Evolutionary conservation across 2,888 invertebrate species (phyloP), one percentile per base, ranked within the genome.

Genomic region (Cantharis rufa): DNA sequence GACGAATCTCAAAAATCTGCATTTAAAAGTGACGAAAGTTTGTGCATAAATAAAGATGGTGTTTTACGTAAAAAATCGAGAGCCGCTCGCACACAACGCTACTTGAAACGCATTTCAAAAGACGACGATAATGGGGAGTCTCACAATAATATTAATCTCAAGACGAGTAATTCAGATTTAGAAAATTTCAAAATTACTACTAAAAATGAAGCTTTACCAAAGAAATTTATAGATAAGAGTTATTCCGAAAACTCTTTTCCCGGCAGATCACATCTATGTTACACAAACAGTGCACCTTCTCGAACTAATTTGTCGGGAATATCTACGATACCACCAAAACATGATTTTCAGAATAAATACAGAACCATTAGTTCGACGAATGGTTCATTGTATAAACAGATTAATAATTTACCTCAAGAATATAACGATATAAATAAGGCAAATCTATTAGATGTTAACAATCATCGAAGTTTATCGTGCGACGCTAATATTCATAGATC

Each of bases 1-100:
- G 94, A 94, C 83, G 93, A 93, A 78, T 94, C 93, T 15, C 88
- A 93, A 72, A 91, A 91, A 81, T 89, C 92, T 70, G 90, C 91
- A 83, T 92, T 93, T 84, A 90, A 92, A 84, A 93, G 93, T 85
- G 94, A 94, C 80, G 93, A 94, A 81, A 92, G 92, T 78, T 88
- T 93, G 74, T 91, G 91, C 84, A 83, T 81, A 63, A 75, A 72
- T 1, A 79, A 82, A 15, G 91, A 90, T 76, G 90, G 90, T 75
- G 91, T 92, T 0, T 87, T 91, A 62, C 93, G 90, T 84, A 91
- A 92, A 81, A 90, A 91, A 83, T 92, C 94, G 27, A 90, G 95
- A 74, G 91, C 92, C 21, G 95, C 95, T 0, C 90, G 96, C 82
- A 95, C 95, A 72, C 95, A 96, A 86, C 90, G 95, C 73, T 95